Percentiles rank a stretch among this genome's conserved stretches.
phyloP scores from a whole-genome alignment of 2,113 vertebrate species.

The Sakesphorus luctuosus region DNA sequence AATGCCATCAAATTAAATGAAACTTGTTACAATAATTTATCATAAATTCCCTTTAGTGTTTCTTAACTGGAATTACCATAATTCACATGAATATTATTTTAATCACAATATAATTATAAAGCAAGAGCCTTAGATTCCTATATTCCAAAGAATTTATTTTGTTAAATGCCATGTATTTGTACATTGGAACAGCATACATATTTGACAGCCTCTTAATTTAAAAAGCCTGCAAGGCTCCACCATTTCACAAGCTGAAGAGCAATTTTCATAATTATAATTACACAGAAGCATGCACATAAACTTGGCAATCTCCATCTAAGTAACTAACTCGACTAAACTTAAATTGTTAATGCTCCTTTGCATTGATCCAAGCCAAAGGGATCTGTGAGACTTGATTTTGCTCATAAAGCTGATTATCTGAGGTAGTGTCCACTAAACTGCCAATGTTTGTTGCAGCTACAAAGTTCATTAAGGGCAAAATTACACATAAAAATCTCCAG shows the following conservation, averaged over 20 bases:
- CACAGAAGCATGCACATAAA: conserved; percentile 69
- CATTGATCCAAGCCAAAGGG: conserved; percentile 43
- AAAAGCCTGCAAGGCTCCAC: conserved; percentile 30
- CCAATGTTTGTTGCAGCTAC: conserved; percentile 56
- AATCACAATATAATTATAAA: background rate
- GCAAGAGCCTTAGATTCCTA: background rate
- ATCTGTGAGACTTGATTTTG: conserved; percentile 44
- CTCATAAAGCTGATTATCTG: conserved; percentile 73
- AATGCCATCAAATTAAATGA: background rate
- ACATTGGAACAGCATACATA: background rate
- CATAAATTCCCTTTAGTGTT: background rate
- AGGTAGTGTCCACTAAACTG: conserved; percentile 57
- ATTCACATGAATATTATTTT: conserved; percentile 12
- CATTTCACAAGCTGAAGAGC: conserved; percentile 50
- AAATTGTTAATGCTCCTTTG: conserved; percentile 53
- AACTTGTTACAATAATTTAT: background rate
- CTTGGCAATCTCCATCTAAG: conserved; percentile 43
- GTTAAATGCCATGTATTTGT: background rate
- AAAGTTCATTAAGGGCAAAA: conserved; percentile 60
- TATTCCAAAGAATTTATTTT: conserved; percentile 11
- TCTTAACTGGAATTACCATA: conserved; percentile 1
- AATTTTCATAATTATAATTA: conserved; percentile 72
- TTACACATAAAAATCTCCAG: background rate
- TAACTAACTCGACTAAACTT: conserved; percentile 42
- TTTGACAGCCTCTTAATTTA: conserved; percentile 53